Percentiles rank a stretch among this genome's conserved stretches.
Evolutionary conservation across 2,888 invertebrate genomes (phyloP).

Genomic region (Linnaemya vulpina): DNA sequence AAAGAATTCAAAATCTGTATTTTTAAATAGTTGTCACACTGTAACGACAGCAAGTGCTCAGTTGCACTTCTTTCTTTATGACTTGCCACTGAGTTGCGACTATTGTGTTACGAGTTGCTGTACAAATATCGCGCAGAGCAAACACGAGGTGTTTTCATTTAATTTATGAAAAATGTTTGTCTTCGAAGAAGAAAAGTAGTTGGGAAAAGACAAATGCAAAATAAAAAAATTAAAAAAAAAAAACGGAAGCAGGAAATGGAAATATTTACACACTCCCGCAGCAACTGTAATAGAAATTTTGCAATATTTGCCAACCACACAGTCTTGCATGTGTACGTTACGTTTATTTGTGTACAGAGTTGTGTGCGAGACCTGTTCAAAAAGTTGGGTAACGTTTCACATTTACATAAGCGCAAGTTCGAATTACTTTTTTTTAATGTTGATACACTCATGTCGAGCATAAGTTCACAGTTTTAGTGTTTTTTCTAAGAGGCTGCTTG

Average conservation of each 20-base stretch:
- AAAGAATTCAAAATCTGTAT: not conserved
- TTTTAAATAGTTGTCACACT: not conserved
- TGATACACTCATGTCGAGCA: too few relatives aligned
- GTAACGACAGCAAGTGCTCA: not conserved
- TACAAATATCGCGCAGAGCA: slow-evolving; percentile 72
- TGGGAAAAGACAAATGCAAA: slow-evolving; percentile 27
- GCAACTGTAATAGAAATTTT: slow-evolving; percentile 20
- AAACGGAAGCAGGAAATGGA: slow-evolving; percentile 33
- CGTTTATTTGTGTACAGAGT: not conserved
- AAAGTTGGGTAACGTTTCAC: too few relatives aligned
- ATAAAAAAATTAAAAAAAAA: not conserved
- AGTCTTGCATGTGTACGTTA: not conserved
- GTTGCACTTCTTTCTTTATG: not conserved
- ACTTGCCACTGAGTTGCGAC: slow-evolving; percentile 12
- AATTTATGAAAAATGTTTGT: slow-evolving; percentile 81
- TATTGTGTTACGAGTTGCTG: slow-evolving; percentile 46
- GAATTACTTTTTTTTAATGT: too few relatives aligned
- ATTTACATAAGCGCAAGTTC: too few relatives aligned
- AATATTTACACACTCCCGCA: slow-evolving; percentile 20
- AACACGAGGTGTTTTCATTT: slow-evolving; percentile 81
- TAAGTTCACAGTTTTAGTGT: too few relatives aligned
- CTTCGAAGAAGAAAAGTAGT: slow-evolving; percentile 70
- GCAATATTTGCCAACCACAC: not conserved
- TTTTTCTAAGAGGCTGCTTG: too few relatives aligned
- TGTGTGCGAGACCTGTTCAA: not conserved